Evolutionary conservation across 1,140 invertebrate species (phyloP), one percentile per base, ranked within the genome.

Genomic region (Leptinotarsa texana): DNA sequence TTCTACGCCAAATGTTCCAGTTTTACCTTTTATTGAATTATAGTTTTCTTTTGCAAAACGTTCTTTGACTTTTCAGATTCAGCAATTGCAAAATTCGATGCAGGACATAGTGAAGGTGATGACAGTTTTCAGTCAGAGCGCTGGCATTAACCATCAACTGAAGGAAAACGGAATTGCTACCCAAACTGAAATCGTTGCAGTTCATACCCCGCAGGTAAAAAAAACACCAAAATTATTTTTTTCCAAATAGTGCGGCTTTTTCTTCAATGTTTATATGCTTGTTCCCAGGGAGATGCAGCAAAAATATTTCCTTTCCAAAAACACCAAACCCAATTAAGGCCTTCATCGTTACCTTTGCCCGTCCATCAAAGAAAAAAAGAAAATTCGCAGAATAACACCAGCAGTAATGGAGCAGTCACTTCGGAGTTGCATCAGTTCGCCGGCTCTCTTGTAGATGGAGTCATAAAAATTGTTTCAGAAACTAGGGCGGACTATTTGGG

Each of bases 161-260:
- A 87, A 88, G 49, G 89, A 81, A 66, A 57, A 57, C n/a, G 90
- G 88, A 13, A 89, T 89, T 79, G 90, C 88, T 73, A 94, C 93
- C 3, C 93, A 94, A 86, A 94, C 93, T 0, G 93, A 94, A 86
- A 91, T 94, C 74, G 87, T 90, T 17, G 92, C 92, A 1, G 91
- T 94, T 6, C 88, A 91, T 79, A 93, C 92, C 1, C 92, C 93
- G 4, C 90, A 91, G 82, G 87, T 90, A 82, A 77, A 69, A 48
- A 13, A 65, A 22, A 65, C 2, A 6, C 51, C 4, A 4, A 17
- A 62, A 62, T 15, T n/a, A 62, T 21, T 21, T n/a, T 18, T 17
- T 5, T 15, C 4, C 5, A 21, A 62, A 62, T 3, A 62, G 61
- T 21, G 61, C 61, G 61, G 17, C 17, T 17, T 21, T n/a, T 62